Conservation (phyloP, 2,888 invertebrate species). For the Sinohyriopsis cumingii region DNA sequence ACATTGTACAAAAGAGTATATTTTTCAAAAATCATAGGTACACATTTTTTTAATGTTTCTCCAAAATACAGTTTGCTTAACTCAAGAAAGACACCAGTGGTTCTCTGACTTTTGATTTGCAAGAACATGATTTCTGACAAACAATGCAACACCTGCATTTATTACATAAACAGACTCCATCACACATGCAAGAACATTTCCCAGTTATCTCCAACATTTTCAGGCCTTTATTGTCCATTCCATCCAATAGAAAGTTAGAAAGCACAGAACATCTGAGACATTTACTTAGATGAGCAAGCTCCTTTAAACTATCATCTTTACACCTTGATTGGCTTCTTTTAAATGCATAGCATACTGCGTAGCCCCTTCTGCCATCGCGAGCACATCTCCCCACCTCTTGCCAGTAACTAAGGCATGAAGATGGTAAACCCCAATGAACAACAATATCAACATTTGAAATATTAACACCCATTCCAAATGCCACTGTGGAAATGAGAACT, state of each 20-base stretch:
- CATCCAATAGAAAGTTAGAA: conserved; percentile 3
- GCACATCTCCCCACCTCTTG: conserved; percentile 26
- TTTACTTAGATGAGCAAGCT: not conserved
- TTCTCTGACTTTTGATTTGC: not conserved
- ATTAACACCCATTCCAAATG: conserved; percentile 36
- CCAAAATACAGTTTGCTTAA: no score
- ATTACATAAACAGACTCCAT: conserved; percentile 9
- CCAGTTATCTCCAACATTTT: not conserved
- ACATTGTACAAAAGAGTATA: no score
- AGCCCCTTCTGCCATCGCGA: conserved; percentile 9
- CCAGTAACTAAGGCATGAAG: conserved; percentile 19
- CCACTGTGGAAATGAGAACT: conserved; percentile 24
- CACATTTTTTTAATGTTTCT: no score
- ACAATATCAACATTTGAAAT: conserved; percentile 26
- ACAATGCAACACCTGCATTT: conserved; percentile 13
- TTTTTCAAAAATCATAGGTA: no score
- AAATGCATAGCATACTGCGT: conserved; percentile 14
- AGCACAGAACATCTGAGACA: conserved; percentile 6
- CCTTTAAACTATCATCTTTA: not conserved
- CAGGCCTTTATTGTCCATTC: conserved; percentile 5
- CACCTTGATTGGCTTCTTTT: conserved; percentile 2
- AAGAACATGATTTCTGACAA: conserved; percentile 9
- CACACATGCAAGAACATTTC: not conserved
- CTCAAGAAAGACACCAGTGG: not conserved
- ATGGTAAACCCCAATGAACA: conserved; percentile 24